These are phyloP conservation scores for Torymus tubicola DNA, from an alignment of 2,888 invertebrate genomes.

Conservation along the genomic window DNA sequence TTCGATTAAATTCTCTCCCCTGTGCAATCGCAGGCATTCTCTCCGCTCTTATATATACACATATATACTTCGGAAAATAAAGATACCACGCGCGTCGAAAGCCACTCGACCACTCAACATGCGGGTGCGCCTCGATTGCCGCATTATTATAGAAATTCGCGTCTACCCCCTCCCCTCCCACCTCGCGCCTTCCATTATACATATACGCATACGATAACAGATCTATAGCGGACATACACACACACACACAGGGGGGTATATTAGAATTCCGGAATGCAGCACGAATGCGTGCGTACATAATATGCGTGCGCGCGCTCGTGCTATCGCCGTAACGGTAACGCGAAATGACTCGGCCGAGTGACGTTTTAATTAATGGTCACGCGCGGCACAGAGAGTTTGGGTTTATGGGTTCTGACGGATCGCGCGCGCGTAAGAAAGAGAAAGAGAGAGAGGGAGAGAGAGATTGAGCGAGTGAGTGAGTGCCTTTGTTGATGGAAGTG, in stretches of 20 bases:
- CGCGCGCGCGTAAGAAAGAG: no score
- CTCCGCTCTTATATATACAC: no score
- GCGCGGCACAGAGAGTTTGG: background rate
- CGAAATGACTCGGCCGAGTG: conserved; percentile 26
- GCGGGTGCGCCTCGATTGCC: background rate
- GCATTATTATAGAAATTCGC: conserved; percentile 24
- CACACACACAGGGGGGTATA: no score
- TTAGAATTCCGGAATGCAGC: conserved; percentile 22
- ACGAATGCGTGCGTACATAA: background rate
- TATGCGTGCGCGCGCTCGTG: background rate
- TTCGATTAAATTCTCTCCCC: no score
- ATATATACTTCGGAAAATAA: conserved; percentile 14
- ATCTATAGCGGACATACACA: background rate
- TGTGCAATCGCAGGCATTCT: no score
- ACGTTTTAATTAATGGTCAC: conserved; percentile 36
- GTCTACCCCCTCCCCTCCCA: background rate
- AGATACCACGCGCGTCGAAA: conserved; percentile 2
- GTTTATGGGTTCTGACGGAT: no score
- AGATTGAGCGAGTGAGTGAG: no score
- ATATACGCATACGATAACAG: conserved; percentile 18
- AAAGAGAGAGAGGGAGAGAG: no score
- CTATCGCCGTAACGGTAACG: conserved; percentile 26
- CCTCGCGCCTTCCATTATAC: no score
- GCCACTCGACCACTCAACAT: no score
- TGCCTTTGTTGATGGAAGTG: no score